Base-by-base conservation (phyloP, 1,140 invertebrate species). In the Pseudobourletiella spinata region DNA sequence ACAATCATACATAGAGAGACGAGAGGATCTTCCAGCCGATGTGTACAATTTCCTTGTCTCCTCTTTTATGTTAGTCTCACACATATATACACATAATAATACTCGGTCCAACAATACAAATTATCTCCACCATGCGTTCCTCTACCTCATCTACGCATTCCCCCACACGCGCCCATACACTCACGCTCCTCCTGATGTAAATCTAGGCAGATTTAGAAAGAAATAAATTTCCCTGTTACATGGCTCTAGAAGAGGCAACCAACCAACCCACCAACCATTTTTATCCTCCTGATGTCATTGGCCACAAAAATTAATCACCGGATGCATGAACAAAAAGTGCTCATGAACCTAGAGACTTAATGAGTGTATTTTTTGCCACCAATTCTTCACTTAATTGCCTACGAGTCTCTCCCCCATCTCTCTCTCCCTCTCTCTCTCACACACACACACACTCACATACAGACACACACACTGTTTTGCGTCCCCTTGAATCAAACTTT, bases 271-370 rank as follows among this genome's bases (percentile, higher is more conserved):
- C 56, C 56, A 59, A 63, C 65, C 65, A 63, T 66, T 66, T 66
- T 66, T 59, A 66, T 60, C 46, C 59, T 61, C 32, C 51, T 62
- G 59, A 65, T 69, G 67, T 69, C 67, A 69, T 69, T 69, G 67
- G 61, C 67, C 64, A 69, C 59, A 67, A 65, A 65, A 65, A 68
- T 65, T 69, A 69, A 69, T 69, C 67, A 69, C 67, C 67, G 67
- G 67, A 69, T 61, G 63, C 61, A 62, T 59, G 58, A 64, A 67
- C 66, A 67, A 67, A 63, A 66, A 63, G 48, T 63, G 61, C 57
- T 63, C 61, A 64, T 61, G 64, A 62, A 63, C 56, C 54, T 48
- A 20, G 30, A 64, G 43, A 57, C 61, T 69, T 69, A 69, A 69
- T 69, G 64, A 69, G 67, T 64, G 57, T 66, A 64, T 64, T 69